These are phyloP conservation scores for Crepidodera aurea DNA, from an alignment of 2,888 invertebrate genomes.

Conservation along the genomic window DNA sequence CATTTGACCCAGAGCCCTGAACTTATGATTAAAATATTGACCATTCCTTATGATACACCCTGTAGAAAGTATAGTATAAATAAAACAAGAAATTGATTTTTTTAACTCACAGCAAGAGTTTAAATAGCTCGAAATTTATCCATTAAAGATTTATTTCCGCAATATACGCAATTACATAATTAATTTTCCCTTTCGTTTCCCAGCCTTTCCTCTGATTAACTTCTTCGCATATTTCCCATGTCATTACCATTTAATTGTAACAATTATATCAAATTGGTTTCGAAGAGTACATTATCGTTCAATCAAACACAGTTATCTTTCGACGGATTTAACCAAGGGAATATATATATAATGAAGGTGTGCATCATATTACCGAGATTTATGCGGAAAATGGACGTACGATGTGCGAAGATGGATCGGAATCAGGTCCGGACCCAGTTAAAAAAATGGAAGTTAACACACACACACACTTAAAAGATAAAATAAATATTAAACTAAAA, in stretches of 20 bases:
- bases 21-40: too few relatives aligned
- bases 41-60: too few relatives aligned
- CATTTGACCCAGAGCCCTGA: too few relatives aligned
- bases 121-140: not conserved
- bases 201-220: constrained; percentile 1
- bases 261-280: constrained; percentile 16
- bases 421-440: not conserved
- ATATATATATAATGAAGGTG: not conserved
- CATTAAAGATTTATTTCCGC: not conserved
- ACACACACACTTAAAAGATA: too few relatives aligned
- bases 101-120: too few relatives aligned
- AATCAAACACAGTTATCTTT: constrained; percentile 6
- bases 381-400: constrained; percentile 4
- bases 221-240: constrained; percentile 14
- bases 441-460: too few relatives aligned
- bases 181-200: constrained; percentile 8
- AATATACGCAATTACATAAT: not conserved
- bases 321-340: not conserved
- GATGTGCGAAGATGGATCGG: not conserved
- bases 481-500: too few relatives aligned
- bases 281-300: constrained; percentile 9
- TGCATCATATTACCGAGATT: constrained; percentile 4
- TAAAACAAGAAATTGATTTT: too few relatives aligned
- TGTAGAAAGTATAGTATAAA: too few relatives aligned
- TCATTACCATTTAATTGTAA: constrained; percentile 17